These are phyloP conservation scores for Sander vitreus DNA, from an alignment of 2,113 vertebrate species.

Conservation along the genomic window DNA sequence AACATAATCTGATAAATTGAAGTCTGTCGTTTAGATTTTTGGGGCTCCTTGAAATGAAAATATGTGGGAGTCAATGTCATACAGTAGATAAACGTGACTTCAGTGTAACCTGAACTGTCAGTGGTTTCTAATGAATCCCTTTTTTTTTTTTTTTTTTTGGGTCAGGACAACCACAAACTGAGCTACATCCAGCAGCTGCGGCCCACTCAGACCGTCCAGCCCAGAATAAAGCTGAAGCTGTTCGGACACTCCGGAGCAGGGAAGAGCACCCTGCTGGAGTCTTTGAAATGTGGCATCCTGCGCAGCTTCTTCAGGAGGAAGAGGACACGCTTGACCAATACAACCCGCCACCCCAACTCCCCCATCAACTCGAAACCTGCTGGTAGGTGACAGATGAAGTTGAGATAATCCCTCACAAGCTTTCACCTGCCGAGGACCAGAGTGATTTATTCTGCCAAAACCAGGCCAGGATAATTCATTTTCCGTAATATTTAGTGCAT, in stretches of 20 bases:
- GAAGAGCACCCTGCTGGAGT: conserved; percentile 95
- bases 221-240: conserved; percentile 94
- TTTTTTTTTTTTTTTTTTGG: neutral
- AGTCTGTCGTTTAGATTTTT: neutral
- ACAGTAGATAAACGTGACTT: too few relatives aligned
- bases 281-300: conserved; percentile 95
- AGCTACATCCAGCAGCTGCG: conserved; percentile 95
- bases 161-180: conserved; percentile 90
- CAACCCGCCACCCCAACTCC: conserved; percentile 91
- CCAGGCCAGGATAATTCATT: neutral
- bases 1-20: neutral
- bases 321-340: conserved; percentile 89
- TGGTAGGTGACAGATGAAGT: conserved; percentile 80
- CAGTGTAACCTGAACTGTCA: too few relatives aligned
- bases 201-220: conserved; percentile 89
- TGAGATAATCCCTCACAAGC: neutral
- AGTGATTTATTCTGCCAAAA: neutral
- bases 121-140: too few relatives aligned
- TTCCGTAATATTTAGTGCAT: neutral
- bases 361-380: conserved; percentile 91
- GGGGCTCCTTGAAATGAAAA: neutral
- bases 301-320: conserved; percentile 95
- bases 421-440: neutral
- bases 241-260: conserved; percentile 92
- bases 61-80: too few relatives aligned